Evolutionary conservation across 2,113 vertebrate genomes (phyloP).

Genomic region (Bos javanicus): DNA sequence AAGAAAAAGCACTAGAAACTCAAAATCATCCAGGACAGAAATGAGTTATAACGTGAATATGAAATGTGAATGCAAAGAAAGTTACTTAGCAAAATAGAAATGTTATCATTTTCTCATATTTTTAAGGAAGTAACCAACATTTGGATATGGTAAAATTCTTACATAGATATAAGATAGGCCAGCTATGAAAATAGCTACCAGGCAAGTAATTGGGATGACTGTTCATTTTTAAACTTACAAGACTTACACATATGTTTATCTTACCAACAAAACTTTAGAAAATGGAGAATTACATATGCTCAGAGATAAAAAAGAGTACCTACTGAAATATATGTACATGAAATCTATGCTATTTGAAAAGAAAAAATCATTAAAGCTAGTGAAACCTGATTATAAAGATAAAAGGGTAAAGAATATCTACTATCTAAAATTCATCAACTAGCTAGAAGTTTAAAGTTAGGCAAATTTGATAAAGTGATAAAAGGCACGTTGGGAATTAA

Average conservation of each 20-base stretch:
- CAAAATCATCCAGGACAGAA: not conserved
- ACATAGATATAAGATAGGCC: not conserved
- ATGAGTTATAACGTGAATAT: not conserved
- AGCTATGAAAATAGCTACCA: not conserved
- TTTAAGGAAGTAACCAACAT: not conserved
- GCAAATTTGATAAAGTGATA: not conserved
- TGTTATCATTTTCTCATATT: not conserved
- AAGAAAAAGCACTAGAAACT: not conserved
- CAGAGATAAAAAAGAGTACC: not conserved
- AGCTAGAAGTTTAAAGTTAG: not conserved
- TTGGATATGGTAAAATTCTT: not conserved
- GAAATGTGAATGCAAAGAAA: not conserved
- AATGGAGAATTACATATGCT: not conserved
- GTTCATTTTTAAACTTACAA: not conserved
- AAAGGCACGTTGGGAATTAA: not conserved
- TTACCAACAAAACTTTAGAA: slow-evolving; percentile 2
- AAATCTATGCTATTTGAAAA: not conserved
- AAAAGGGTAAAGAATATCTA: not conserved
- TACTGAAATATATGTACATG: not conserved
- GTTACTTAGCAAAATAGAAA: not conserved
- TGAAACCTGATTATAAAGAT: not conserved
- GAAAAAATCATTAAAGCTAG: slow-evolving; percentile 23
- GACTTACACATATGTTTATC: not conserved
- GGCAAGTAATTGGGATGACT: not conserved
- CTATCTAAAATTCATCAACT: not conserved